Evolutionary conservation across 1,140 invertebrate species (phyloP), one percentile per base, ranked within the genome.

Genomic region (Nomia melanderi): DNA sequence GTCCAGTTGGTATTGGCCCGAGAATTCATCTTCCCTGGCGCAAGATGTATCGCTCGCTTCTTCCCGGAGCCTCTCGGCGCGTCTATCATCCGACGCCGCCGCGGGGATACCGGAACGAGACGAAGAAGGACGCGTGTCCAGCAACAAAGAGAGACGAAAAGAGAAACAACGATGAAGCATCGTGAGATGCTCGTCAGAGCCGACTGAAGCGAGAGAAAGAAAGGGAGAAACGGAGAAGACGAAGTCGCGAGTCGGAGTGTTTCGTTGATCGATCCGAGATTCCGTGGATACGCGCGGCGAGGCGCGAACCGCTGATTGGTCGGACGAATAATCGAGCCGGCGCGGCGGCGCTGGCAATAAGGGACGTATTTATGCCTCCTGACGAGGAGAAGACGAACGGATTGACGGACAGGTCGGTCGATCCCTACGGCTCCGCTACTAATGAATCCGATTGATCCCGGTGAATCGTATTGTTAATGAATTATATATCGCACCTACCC

Each of bases 381-480:
- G 79, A 73, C 71, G 59, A 36, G 71, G 56, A 64, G 73, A 83
- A 82, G 82, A 82, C 59, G 73, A 36, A 82, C 71, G 47, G 77
- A 57, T 63, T 65, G 77, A 84, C 63, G 67, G 75, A 69, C 73
- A 77, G 67, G 59, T 78, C 82, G 79, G 74, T 71, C 73, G 54
- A 65, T 75, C 71, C 57, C 56, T n/a, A 67, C 73, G 80, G 78
- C 72, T 64, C 74, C 77, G 77, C 71, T 83, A 80, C 87, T 89
- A 89, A 90, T 90, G 88, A 90, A 89, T 84, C 78, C 87, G 86
- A 90, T 90, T 90, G 89, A 89, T 90, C 86, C 79, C 82, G 72
- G 83, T 90, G 88, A 90, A 90, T 89, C 88, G 89, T 89, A 90
- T 89, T 89, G 84, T 87, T 90, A 89, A 90, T 90, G 88, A 90